Percentiles rank a stretch among this genome's conserved stretches.
Evolutionary conservation across 1,140 invertebrate genomes (phyloP).

Genomic region (Marisa cornuarietis): DNA sequence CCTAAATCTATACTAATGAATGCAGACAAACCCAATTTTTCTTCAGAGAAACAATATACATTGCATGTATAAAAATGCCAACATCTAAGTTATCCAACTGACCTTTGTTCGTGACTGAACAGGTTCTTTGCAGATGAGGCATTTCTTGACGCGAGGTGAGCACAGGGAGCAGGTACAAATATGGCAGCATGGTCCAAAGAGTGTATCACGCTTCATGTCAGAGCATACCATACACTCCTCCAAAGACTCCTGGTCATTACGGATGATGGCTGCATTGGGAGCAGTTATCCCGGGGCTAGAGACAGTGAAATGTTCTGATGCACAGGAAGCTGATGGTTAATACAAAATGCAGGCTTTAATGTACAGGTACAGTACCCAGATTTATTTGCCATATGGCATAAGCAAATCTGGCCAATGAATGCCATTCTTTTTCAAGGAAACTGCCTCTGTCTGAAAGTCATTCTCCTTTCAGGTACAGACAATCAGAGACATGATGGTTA

Average conservation of each 20-base stretch:
- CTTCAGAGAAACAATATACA: neutral
- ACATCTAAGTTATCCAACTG: conserved; percentile 26
- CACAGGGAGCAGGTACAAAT: conserved; percentile 92
- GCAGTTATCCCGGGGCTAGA: conserved; percentile 50
- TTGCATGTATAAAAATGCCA: neutral
- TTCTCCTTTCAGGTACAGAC: too few relatives aligned
- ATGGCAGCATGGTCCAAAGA: conserved; percentile 84
- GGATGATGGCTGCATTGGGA: conserved; percentile 56
- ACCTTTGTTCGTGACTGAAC: conserved; percentile 82
- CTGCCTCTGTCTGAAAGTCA: too few relatives aligned
- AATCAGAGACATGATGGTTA: too few relatives aligned
- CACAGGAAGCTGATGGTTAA: too few relatives aligned
- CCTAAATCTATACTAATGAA: too few relatives aligned
- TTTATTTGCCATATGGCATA: too few relatives aligned
- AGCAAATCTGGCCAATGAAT: too few relatives aligned
- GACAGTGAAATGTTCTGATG: neutral
- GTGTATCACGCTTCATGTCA: conserved; percentile 86
- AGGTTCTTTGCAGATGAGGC: conserved; percentile 88
- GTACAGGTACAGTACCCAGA: too few relatives aligned
- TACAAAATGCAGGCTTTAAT: too few relatives aligned
- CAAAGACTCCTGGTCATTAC: conserved; percentile 69
- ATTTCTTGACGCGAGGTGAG: conserved; percentile 93
- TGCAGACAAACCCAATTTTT: too few relatives aligned
- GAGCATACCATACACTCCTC: conserved; percentile 97
- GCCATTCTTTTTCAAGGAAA: too few relatives aligned